A percentile compares a stretch with the other conserved stretches of the same genome.
phyloP scores from a whole-genome alignment of 2,888 invertebrate species.

The Eutolmus rufibarbis region DNA sequence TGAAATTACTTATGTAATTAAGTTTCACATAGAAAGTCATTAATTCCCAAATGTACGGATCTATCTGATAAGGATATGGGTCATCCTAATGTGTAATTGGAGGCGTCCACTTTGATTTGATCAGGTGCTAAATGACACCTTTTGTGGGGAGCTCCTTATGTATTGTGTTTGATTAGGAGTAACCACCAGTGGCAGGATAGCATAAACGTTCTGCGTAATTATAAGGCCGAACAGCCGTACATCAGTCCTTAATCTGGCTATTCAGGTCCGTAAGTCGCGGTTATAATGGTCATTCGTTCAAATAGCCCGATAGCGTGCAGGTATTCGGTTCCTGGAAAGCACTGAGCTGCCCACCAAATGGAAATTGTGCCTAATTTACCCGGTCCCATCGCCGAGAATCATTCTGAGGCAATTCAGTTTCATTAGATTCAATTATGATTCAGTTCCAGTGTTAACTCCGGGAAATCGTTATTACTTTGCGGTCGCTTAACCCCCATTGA shows the following conservation, averaged over 20 bases:
- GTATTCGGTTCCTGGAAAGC: not conserved
- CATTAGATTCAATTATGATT: conserved; percentile 8
- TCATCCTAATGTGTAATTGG: conserved; percentile 18
- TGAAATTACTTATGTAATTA: not conserved
- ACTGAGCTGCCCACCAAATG: not conserved
- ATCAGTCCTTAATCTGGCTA: not conserved
- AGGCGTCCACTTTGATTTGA: conserved; percentile 12
- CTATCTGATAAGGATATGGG: not conserved
- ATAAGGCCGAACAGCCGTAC: not conserved
- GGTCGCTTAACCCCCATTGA: not conserved
- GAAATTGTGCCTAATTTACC: not conserved
- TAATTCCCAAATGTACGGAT: not conserved
- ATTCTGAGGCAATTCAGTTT: not conserved
- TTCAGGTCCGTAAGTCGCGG: not conserved
- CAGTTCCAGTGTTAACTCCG: not conserved
- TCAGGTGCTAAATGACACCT: conserved; percentile 1
- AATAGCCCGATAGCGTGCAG: not conserved
- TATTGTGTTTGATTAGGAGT: not conserved
- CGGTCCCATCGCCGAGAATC: not conserved
- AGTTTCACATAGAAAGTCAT: not conserved
- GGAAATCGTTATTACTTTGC: not conserved
- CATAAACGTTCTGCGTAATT: not conserved
- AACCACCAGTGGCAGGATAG: not conserved
- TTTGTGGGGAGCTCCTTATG: not conserved
- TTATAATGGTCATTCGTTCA: not conserved